Evolutionary conservation across 2,113 vertebrate genomes (phyloP), one percentile per base, ranked within the genome.

Genomic region (Channa argus): DNA sequence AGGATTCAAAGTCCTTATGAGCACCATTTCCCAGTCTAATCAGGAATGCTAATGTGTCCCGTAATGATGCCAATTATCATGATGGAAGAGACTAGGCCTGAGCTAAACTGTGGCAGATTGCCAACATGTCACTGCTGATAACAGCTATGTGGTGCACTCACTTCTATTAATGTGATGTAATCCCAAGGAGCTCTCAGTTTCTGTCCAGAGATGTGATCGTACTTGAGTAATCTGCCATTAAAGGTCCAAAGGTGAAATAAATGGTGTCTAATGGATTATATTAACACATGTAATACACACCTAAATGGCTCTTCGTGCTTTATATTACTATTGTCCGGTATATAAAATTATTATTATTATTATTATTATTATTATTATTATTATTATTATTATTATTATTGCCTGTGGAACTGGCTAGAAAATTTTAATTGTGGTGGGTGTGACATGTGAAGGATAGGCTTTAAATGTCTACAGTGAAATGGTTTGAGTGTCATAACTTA

Each of bases 1-100:
- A 63, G 8, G 68, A 59, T 71, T 45, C 33, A 43, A 8, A 58
- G 39, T 36, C 54, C 11, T 47, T 15, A 82, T 24, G 53, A 70
- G 46, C 10, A 24, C 68, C 60, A 77, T 85, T 89, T 89, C 71
- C 83, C 50, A 60, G 58, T 62, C 24, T 72, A 77, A 83, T 82
- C 70, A 76, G 36, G 67, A 82, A 80, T 45, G 71, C 69, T 88
- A 89, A 90, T 83, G 80, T 83, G 89, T 86, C 65, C 71, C 64
- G 65, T 82, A 88, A 88, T 92, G 67, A 74, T 68, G 54, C 73
- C 66, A 86, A 81, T 92, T 82, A 90, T 74, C 52, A 46, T 63
- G 44, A 79, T 70, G 74, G 71, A 82, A 82, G 66, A 64, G 55
- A 74, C 54, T 63, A 46, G 74, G 74, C 77, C 72, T 73, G 80